Base-by-base conservation (phyloP, 2,888 invertebrate species). In the Automeris io region DNA sequence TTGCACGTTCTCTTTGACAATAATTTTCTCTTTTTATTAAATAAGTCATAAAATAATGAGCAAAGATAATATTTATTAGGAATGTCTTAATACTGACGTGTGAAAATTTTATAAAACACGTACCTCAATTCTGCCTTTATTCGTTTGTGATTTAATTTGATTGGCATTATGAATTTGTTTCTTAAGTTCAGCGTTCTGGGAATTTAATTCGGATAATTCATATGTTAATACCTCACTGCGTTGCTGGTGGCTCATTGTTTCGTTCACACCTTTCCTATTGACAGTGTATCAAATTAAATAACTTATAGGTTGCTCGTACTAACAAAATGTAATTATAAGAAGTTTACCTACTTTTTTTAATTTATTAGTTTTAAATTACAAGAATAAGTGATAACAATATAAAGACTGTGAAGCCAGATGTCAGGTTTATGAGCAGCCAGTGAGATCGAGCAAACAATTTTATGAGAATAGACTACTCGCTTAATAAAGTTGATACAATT, bases 71-170 rank as follows among this genome's bases (percentile, higher is more conserved):
- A n/a, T n/a, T n/a, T n/a, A n/a, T n/a, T n/a, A n/a, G n/a, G n/a
- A n/a, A n/a, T n/a, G n/a, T n/a, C n/a, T n/a, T n/a, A n/a, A n/a
- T n/a, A n/a, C n/a, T n/a, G n/a, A n/a, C n/a, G n/a, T n/a, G n/a
- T n/a, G n/a, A n/a, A n/a, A n/a, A n/a, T n/a, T n/a, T n/a, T n/a
- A n/a, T n/a, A n/a, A n/a, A n/a, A n/a, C n/a, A n/a, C n/a, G n/a
- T n/a, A 81, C 83, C 71, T 75, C 72, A 23, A 76, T 31, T 57
- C 56, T 72, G 21, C 39, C 39, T 51, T 58, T 76, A 35, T 66
- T 66, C 7, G 51, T 45, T 9, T 60, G 51, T 2, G 69, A 57
- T 39, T 63, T 70, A n/a, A 61, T 43, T 43, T 70, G 56, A 29
- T 79, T 74, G 3, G 55, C 51, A 39, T 54, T 65, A 24, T 62